phyloP scores from a whole-genome alignment of 1,140 invertebrate genomes.

The Drosophila biarmipes region DNA sequence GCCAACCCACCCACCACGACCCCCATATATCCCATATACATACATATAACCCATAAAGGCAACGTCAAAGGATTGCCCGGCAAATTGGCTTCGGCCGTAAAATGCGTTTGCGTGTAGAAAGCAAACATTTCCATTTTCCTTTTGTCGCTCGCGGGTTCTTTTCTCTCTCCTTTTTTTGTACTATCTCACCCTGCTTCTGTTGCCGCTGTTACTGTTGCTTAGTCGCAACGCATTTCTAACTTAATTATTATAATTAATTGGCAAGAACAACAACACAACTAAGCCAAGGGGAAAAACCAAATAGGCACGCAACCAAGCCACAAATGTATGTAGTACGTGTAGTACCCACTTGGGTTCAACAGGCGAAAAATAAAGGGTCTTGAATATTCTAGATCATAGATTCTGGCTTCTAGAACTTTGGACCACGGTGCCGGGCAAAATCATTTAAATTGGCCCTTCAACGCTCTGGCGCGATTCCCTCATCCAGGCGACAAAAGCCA shows the following conservation, averaged over 20 bases:
- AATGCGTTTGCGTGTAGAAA: slow-evolving; percentile 73
- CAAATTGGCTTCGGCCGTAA: slow-evolving; percentile 69
- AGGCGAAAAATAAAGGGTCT: slow-evolving; percentile 5
- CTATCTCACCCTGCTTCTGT: slow-evolving; percentile 35
- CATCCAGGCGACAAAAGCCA: slow-evolving; percentile 52
- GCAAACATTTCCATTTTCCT: slow-evolving; percentile 12
- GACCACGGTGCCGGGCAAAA: slow-evolving; percentile 15
- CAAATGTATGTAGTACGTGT: background rate
- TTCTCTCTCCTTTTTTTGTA: background rate
- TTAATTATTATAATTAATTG: slow-evolving; percentile 82
- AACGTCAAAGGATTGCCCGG: slow-evolving; percentile 72
- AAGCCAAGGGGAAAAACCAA: slow-evolving; percentile 22
- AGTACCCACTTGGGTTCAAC: slow-evolving; percentile 8
- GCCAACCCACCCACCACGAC: background rate
- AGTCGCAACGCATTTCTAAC: slow-evolving; percentile 79
- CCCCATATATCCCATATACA: no score
- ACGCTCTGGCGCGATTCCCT: slow-evolving; percentile 25
- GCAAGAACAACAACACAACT: slow-evolving; percentile 60
- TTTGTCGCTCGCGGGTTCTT: background rate
- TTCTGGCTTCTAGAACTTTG: background rate
- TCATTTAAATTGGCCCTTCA: slow-evolving; percentile 40
- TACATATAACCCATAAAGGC: slow-evolving; percentile 24
- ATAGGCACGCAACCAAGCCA: slow-evolving; percentile 43
- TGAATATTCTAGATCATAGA: slow-evolving; percentile 17
- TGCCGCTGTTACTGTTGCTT: slow-evolving; percentile 62